These are phyloP conservation scores for Morphnarchus princeps DNA, from an alignment of 2,113 vertebrate genomes.

Conservation along the genomic window DNA sequence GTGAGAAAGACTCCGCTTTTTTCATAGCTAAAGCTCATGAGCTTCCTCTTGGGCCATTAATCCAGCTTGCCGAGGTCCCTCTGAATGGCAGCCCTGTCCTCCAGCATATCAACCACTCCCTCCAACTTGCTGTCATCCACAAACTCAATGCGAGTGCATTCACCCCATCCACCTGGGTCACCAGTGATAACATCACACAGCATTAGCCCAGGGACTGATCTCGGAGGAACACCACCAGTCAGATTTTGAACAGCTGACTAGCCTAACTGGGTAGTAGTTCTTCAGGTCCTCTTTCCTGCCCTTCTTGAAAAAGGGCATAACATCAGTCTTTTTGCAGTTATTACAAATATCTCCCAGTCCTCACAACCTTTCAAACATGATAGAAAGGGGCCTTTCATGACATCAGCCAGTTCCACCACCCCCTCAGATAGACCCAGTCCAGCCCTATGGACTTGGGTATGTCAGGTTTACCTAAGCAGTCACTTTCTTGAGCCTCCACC, in stretches of 20 bases:
- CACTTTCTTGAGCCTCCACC: background rate
- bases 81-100: background rate
- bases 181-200: background rate
- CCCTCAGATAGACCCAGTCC: background rate
- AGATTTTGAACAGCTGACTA: background rate
- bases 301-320: background rate
- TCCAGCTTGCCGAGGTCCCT: background rate
- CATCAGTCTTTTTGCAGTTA: background rate
- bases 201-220: background rate
- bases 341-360: background rate
- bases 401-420: background rate
- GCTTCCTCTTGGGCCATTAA: background rate
- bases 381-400: accelerated
- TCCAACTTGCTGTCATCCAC: background rate
- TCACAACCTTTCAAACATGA: background rate
- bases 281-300: background rate
- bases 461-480: background rate
- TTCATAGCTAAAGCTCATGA: background rate
- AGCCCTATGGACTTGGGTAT: background rate
- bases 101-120: background rate
- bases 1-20: background rate
- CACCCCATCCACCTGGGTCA: background rate
- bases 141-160: accelerated
- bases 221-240: background rate
- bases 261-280: background rate